Evolutionary conservation across 2,888 invertebrate species (phyloP).

Genomic region (Andricus curvator): DNA sequence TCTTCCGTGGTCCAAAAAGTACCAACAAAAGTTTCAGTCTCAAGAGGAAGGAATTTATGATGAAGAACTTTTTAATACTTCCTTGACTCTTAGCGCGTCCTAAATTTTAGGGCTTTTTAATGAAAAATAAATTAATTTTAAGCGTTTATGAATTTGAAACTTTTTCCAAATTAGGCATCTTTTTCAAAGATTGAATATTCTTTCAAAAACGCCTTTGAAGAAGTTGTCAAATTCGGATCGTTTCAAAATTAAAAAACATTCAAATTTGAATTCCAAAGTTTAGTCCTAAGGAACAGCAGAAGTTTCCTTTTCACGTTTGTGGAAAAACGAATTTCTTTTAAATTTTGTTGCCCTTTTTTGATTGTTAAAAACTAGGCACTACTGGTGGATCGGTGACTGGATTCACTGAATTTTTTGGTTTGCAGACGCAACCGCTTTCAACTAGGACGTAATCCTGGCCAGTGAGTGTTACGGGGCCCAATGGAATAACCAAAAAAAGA

Average conservation of each 20-base stretch:
- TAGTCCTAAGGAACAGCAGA: neutral
- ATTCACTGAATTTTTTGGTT: constrained; percentile 80
- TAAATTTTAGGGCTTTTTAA: neutral
- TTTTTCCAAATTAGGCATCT: too few species aligned
- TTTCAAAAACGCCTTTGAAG: too few species aligned
- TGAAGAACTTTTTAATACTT: neutral
- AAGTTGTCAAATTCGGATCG: neutral
- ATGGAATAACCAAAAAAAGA: constrained; percentile 92
- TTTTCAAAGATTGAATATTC: too few species aligned
- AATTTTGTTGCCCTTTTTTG: neutral
- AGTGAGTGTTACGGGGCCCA: constrained; percentile 93
- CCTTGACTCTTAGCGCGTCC: neutral
- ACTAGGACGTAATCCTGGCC: constrained; percentile 97
- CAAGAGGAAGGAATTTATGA: neutral
- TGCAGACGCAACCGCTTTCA: constrained; percentile 95
- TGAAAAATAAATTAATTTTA: too few species aligned
- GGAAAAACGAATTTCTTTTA: neutral
- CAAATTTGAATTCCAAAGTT: neutral
- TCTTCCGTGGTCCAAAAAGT: neutral
- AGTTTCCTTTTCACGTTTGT: neutral
- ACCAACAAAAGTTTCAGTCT: neutral
- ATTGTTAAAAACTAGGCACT: constrained; percentile 69
- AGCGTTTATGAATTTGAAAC: too few species aligned
- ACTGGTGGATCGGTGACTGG: constrained; percentile 64
- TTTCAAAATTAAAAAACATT: neutral